Conservation (phyloP, 2,797 vertebrate species). For the Bryconaethiops microstoma region DNA sequence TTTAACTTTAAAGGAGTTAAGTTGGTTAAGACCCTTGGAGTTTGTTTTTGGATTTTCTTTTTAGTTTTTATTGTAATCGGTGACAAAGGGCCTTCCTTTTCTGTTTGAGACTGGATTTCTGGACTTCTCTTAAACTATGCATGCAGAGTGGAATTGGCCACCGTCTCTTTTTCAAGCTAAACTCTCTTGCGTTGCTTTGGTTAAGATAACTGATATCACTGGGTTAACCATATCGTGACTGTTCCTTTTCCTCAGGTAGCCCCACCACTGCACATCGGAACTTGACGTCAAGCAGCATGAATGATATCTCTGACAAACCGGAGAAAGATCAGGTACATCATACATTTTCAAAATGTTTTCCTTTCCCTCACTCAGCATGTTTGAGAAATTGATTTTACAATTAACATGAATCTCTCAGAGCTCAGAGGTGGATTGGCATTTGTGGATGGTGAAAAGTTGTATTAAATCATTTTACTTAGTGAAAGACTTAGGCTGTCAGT, state of each 20-base stretch:
- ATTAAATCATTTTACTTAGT: too few species aligned
- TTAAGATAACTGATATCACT: background rate
- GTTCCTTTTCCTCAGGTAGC: constrained; percentile 79
- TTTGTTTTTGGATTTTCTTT: background rate
- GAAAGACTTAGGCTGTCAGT: background rate
- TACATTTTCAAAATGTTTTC: constrained; percentile 1
- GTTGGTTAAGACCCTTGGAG: background rate
- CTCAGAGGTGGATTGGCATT: background rate
- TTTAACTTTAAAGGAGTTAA: background rate
- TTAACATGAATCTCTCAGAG: background rate
- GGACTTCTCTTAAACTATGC: constrained; percentile 39
- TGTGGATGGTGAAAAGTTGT: too few species aligned
- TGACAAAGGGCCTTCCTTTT: constrained; percentile 1
- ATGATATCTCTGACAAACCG: constrained; percentile 96
- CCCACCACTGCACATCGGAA: constrained; percentile 88
- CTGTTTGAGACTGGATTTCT: constrained; percentile 23
- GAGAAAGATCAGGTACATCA: constrained; percentile 97
- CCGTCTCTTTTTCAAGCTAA: constrained; percentile 56
- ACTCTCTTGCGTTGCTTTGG: constrained; percentile 36
- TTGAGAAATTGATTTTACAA: background rate
- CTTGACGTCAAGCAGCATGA: constrained; percentile 91
- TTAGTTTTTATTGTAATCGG: background rate
- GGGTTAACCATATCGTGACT: constrained; percentile 41
- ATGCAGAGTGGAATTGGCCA: constrained; percentile 60
- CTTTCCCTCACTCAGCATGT: background rate